Conservation (phyloP, 2,113 vertebrate genomes). For the Gnathonemus longibarbis region DNA sequence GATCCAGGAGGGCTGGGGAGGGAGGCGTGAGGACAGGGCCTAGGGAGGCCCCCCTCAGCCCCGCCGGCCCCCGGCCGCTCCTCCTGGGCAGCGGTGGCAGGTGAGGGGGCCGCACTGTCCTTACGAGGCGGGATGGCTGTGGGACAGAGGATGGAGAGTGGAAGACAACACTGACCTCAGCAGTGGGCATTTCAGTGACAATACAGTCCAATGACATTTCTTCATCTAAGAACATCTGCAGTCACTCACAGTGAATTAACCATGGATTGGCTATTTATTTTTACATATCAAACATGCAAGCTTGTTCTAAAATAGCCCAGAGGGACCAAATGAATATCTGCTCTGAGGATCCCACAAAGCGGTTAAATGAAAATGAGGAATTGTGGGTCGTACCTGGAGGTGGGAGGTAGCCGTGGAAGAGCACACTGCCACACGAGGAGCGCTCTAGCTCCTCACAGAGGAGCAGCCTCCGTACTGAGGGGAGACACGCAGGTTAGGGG, state of each 20-base stretch:
- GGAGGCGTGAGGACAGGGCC: constrained; percentile 57
- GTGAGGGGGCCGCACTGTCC: constrained; percentile 27
- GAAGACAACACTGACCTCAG: background rate
- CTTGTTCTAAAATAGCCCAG: background rate
- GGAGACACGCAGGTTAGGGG: constrained; percentile 1
- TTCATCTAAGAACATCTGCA: background rate
- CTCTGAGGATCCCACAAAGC: background rate
- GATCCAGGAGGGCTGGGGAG: constrained; percentile 52
- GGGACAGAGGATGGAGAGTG: constrained; percentile 9
- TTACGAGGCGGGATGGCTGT: constrained; percentile 79
- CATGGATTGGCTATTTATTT: background rate
- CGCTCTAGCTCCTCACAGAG: constrained; percentile 94
- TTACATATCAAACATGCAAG: background rate
- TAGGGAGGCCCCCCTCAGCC: constrained; percentile 63
- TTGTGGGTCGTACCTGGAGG: constrained; percentile 70
- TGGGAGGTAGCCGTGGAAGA: constrained; percentile 94
- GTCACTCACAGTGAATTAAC: background rate
- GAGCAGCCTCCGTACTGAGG: constrained; percentile 80
- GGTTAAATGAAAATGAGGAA: background rate
- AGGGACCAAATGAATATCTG: background rate
- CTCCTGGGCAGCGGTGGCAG: constrained; percentile 53
- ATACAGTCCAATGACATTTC: background rate
- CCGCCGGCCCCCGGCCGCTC: constrained; percentile 57
- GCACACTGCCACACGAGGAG: constrained; percentile 92
- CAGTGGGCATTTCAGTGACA: background rate